phyloP scores from a whole-genome alignment of 2,888 invertebrate genomes.

The Thereva nobilitata region DNA sequence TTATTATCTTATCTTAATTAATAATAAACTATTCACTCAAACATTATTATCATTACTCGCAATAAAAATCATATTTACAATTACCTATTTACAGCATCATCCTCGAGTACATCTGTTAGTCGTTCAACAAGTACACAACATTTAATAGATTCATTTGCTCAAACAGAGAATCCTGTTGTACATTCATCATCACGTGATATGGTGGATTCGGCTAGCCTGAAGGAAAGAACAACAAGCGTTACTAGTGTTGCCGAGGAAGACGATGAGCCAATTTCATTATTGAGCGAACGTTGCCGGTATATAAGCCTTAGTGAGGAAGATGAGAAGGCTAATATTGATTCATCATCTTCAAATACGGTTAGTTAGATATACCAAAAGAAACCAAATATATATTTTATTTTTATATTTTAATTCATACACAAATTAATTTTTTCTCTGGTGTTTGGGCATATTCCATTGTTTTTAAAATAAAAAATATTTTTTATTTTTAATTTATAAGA shows the following conservation, averaged over 20 bases:
- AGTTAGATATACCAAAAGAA: not conserved
- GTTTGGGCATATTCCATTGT: too few relatives aligned
- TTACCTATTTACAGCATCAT: slow-evolving; percentile 41
- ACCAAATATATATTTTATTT: too few relatives aligned
- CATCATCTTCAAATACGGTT: slow-evolving; percentile 12
- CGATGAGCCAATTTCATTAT: slow-evolving; percentile 51
- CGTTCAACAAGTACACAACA: slow-evolving; percentile 43
- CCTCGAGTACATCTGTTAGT: slow-evolving; percentile 41
- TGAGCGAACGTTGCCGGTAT: slow-evolving; percentile 52
- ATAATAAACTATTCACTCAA: too few relatives aligned
- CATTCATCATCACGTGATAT: slow-evolving; percentile 19
- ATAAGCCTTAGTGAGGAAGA: slow-evolving; percentile 56
- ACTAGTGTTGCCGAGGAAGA: slow-evolving; percentile 52
- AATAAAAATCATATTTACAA: not conserved
- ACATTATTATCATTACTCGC: too few relatives aligned
- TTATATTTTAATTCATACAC: too few relatives aligned
- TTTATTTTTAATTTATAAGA: slow-evolving; percentile 1
- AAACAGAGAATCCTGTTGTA: slow-evolving; percentile 42
- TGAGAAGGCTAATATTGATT: slow-evolving; percentile 44
- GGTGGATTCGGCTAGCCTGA: slow-evolving; percentile 40
- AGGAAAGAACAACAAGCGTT: slow-evolving; percentile 52
- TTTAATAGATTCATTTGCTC: slow-evolving; percentile 46
- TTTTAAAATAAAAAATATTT: not conserved
- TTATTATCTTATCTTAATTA: too few relatives aligned
- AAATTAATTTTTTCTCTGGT: too few relatives aligned